Base-by-base conservation (phyloP, 2,888 invertebrate species). In the Tigriopus californicus region DNA sequence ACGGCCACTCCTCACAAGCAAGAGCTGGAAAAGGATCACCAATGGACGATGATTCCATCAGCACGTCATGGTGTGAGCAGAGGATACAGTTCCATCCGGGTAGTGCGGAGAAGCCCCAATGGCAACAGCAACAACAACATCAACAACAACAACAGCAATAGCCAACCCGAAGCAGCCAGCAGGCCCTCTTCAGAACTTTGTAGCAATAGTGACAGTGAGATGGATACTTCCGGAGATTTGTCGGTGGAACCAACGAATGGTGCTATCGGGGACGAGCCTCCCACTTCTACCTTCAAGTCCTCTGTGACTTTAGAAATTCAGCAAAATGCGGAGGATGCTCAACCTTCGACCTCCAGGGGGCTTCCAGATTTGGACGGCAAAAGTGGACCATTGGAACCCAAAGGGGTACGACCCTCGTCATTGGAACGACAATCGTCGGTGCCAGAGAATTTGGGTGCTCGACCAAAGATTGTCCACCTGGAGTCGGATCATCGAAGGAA, bases 11-110 rank as follows among this genome's bases (percentile, higher is more conserved):
- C n/a, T 33, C 53, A n/a, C 3, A 41, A 53, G 41, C 33, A 11
- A n/a, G 15, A 24, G 33, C 24, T 41, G 1, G 18, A 40, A 13
- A 22, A 54, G 4, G 22, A 25, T 24, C 33, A 22, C 41, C n/a
- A 24, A 41, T 54, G 54, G 54, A 54, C 33, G 1, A 11, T 54
- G 15, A 54, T 41, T 41, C 54, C 54, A 4, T 18, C 4, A 20
- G 42, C 25, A 11, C 42, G 46, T 5, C 13, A 46, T 46, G 56
- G 56, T 69, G 79, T 83, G 25, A 83, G 83, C 71, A 83, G 83
- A 1, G 76, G 77, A 64, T 74, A 80, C 65, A 82, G 83, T 49
- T 73, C 75, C 6, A 67, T 80, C 5, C 46, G 18, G 10, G 18
- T n/a, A 18, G 46, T 44, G 18, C 3, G 46, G 46, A 44, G 46